A percentile compares a stretch with the other conserved stretches of the same genome.
Evolutionary conservation across 2,888 invertebrate species (phyloP).

Genomic region (Malachius bipustulatus): DNA sequence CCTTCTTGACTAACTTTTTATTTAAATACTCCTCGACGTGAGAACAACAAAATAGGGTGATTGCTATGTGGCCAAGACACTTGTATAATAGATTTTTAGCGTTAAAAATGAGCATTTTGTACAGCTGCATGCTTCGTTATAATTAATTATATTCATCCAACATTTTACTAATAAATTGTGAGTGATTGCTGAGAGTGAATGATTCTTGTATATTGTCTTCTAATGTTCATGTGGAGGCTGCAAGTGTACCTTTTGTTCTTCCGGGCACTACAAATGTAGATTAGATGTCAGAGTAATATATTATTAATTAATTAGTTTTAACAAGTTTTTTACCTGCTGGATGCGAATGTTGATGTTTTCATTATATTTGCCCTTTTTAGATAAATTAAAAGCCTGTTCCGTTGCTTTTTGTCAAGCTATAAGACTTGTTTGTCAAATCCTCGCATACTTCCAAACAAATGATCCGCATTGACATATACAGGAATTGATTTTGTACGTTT

Average conservation of each 20-base stretch:
- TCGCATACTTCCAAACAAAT: too few relatives aligned
- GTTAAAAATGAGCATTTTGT: conserved; percentile 35
- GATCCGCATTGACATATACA: conserved; percentile 14
- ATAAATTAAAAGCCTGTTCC: too few relatives aligned
- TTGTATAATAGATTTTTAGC: conserved; percentile 31
- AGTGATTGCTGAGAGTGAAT: not conserved
- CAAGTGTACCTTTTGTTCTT: conserved; percentile 22
- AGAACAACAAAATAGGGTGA: conserved; percentile 21
- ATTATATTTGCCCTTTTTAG: conserved; percentile 17
- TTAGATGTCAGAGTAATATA: conserved; percentile 33
- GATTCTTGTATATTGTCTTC: conserved; percentile 4
- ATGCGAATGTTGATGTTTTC: conserved; percentile 28
- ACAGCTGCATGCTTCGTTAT: conserved; percentile 37
- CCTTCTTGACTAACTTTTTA: conserved; percentile 35
- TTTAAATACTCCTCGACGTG: conserved; percentile 28
- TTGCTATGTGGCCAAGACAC: conserved; percentile 15
- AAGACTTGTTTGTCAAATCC: too few relatives aligned
- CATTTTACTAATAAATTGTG: conserved; percentile 3
- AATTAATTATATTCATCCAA: conserved; percentile 19
- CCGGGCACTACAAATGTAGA: conserved; percentile 22
- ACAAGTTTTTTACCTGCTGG: conserved; percentile 30
- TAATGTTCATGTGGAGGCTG: conserved; percentile 22
- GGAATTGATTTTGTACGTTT: conserved; percentile 29
- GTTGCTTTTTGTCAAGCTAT: too few relatives aligned
- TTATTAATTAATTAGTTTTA: conserved; percentile 26